These are phyloP conservation scores for Tethya wilhelma DNA, from an alignment of 37 sponge, comb jelly and placozoan genomes.

Conservation along the genomic window DNA sequence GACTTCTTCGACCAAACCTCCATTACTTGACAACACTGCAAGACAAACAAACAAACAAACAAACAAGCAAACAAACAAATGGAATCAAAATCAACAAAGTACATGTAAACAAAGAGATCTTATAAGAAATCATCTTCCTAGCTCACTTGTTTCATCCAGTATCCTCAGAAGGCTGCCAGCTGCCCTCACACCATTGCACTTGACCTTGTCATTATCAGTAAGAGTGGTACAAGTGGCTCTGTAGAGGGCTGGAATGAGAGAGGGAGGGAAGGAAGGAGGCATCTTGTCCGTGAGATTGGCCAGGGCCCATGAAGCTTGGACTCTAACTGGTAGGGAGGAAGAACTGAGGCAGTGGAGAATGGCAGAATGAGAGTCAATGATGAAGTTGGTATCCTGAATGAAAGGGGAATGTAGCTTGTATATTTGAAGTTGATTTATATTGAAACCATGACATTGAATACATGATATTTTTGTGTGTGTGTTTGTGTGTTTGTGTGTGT, in stretches of 20 bases:
- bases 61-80: too few species aligned
- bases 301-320: constrained; percentile 67
- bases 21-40: neutral
- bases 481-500: too few species aligned
- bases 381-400: constrained; percentile 44
- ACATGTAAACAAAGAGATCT: too few species aligned
- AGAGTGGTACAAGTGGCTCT: constrained; percentile 2
- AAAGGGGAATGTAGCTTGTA: too few species aligned
- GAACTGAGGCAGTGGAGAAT: constrained; percentile 25
- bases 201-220: constrained; percentile 59
- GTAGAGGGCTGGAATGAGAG: constrained; percentile 10
- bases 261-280: neutral
- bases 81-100: too few species aligned
- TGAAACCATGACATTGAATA: too few species aligned
- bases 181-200: constrained; percentile 60
- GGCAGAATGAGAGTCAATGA: constrained; percentile 30
- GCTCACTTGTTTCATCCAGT: constrained; percentile 9
- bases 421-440: too few species aligned
- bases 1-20: neutral
- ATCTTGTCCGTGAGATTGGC: constrained; percentile 58
- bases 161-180: constrained; percentile 51
- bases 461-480: too few species aligned
- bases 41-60: too few species aligned
- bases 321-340: constrained; percentile 10
- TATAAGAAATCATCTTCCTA: too few species aligned